These are phyloP conservation scores for Drosophila affinis DNA, from an alignment of 2,888 invertebrate genomes.

Conservation along the genomic window DNA sequence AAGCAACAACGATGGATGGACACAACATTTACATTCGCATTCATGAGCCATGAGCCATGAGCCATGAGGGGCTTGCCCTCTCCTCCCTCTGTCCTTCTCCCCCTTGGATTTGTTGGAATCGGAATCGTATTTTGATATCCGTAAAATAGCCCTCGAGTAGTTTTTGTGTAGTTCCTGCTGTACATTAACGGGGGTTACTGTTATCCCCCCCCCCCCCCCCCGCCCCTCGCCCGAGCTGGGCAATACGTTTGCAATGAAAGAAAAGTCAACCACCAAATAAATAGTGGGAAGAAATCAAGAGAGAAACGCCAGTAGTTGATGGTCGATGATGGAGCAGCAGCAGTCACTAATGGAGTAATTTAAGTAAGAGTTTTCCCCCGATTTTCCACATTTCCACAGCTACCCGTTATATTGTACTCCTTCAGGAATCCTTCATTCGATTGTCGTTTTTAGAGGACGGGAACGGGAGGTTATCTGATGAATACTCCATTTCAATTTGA, in stretches of 20 bases:
- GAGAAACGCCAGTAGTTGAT: not conserved
- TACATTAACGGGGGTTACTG: constrained; percentile 31
- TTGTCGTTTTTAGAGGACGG: no score
- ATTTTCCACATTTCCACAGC: not conserved
- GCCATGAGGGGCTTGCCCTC: constrained; percentile 23
- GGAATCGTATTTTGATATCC: constrained; percentile 68
- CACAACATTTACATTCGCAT: constrained; percentile 49
- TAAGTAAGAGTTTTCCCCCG: constrained; percentile 18
- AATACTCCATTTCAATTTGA: no score
- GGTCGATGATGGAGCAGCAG: no score
- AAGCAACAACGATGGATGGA: constrained; percentile 11
- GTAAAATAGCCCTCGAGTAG: constrained; percentile 67
- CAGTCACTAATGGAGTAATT: constrained; percentile 51
- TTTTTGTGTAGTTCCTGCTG: constrained; percentile 26
- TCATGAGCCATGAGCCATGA: constrained; percentile 58
- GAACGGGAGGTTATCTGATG: no score
- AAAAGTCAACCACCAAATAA: constrained; percentile 49
- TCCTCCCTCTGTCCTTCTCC: not conserved
- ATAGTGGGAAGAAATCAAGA: constrained; percentile 18
- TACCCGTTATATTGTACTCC: no score
- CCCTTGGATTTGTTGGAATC: constrained; percentile 43
- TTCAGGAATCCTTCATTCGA: not conserved
- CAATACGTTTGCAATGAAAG: constrained; percentile 48
- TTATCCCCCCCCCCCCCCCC: not conserved
- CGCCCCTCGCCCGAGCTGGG: constrained; percentile 2